Conservation (phyloP, 2,888 invertebrate species). For the Sericinus montela region DNA sequence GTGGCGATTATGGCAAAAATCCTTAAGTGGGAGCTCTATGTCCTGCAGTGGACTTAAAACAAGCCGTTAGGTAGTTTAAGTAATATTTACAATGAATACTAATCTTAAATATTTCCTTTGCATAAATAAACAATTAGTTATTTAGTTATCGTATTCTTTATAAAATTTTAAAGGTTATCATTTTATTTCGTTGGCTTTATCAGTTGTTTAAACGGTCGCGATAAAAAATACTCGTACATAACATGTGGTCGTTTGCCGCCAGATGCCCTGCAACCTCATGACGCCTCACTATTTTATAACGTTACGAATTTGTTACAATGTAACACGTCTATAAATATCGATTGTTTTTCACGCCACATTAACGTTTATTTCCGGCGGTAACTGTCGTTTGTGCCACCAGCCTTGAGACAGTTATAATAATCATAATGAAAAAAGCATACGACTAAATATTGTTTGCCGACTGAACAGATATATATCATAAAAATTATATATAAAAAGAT, state of each 20-base stretch:
- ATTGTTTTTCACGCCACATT: constrained; percentile 49
- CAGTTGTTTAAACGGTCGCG: constrained; percentile 45
- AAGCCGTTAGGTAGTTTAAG: too few relatives aligned
- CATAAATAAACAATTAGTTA: too few relatives aligned
- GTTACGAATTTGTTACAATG: constrained; percentile 38
- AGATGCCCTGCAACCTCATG: constrained; percentile 77
- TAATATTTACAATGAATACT: too few relatives aligned
- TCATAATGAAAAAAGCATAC: background rate
- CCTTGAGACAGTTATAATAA: background rate
- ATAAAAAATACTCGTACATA: constrained; percentile 73
- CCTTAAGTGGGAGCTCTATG: too few relatives aligned
- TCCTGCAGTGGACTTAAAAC: too few relatives aligned
- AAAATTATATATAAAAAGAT: too few relatives aligned
- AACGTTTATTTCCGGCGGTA: constrained; percentile 36
- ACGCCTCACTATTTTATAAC: constrained; percentile 47
- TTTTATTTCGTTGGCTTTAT: background rate
- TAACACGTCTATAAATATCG: constrained; percentile 48
- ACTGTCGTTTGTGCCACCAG: background rate
- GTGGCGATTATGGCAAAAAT: too few relatives aligned
- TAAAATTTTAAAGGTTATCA: background rate
- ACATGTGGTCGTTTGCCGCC: constrained; percentile 64
- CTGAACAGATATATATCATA: too few relatives aligned
- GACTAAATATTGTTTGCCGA: too few relatives aligned
- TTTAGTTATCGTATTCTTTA: background rate
- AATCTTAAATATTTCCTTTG: too few relatives aligned